Evolutionary conservation across 2,797 vertebrate species (phyloP), one percentile per base, ranked within the genome.

Genomic region (Meriones psammophilus): DNA sequence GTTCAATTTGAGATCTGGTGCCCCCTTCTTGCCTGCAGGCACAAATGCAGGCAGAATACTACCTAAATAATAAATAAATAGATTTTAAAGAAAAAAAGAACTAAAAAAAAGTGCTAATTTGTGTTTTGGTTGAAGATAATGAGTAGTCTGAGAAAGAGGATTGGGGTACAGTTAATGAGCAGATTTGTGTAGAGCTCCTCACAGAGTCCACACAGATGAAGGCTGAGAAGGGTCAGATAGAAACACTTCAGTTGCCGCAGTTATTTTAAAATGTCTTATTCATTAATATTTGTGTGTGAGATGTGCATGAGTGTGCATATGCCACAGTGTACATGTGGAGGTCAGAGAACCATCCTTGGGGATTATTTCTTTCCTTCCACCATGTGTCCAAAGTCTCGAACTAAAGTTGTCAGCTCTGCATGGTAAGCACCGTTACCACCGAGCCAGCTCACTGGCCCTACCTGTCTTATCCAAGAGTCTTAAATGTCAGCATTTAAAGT

Each of bases 401-500:
- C 36, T 83, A 13, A 17, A 5, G 8, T 22, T n/a, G 18, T 22
- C 54, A 79, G 30, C 18, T 58, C 58, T 18, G 8, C 24, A 5
- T 9, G 24, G 20, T 9, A 30, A 77, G 39, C 14, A 28, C 24
- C 14, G 39, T 83, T 10, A 83, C 79, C 3, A 28, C 24, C 0
- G 36, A 28, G 58, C 8, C 80, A 42, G 39, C 80, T 83, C 58
- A 28, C 7, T 14, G 4, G 8, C 14, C 58, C 58, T 62, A 8
- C n/a, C 50, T 96, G 84, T 87, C 22, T 94, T 89, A 86, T 58
- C 39, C 80, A 94, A 84, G 36, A 4, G 60, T 62, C 93, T 96
- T 93, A 94, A 83, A 94, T 93, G 69, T 94, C 26, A 95, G 33
- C 30, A 42, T 78, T 94, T 77, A 93, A 90, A 56, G 42, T 42